A percentile compares a stretch with the other conserved stretches of the same genome.
phyloP scores from a whole-genome alignment of 2,888 invertebrate genomes.

The Chesias legatella region DNA sequence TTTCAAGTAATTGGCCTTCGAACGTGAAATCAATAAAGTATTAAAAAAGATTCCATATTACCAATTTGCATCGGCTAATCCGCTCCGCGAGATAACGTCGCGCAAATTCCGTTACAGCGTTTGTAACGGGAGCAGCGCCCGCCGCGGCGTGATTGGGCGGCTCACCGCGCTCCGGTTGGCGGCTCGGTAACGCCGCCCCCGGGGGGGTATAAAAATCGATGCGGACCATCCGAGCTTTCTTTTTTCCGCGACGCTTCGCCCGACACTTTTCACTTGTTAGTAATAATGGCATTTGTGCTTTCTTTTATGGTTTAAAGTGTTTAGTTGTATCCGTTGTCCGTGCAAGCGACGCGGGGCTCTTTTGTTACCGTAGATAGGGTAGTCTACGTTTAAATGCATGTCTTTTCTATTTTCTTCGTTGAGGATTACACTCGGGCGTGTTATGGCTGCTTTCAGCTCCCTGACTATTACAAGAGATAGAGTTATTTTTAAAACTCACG shows the following conservation, averaged over 20 bases:
- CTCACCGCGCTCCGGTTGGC: constrained; percentile 73
- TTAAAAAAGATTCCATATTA: constrained; percentile 49
- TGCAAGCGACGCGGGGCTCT: constrained; percentile 62
- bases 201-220: constrained; percentile 77
- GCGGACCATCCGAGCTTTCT: constrained; percentile 54
- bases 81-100: constrained; percentile 53
- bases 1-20: constrained; percentile 20
- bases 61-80: constrained; percentile 70
- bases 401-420: constrained; percentile 56
- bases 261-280: constrained; percentile 69
- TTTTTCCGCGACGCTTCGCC: constrained; percentile 64
- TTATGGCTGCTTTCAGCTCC: constrained; percentile 16
- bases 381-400: constrained; percentile 61
- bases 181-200: constrained; percentile 68
- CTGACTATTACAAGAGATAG: constrained; percentile 4
- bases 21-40: constrained; percentile 25
- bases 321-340: constrained; percentile 73
- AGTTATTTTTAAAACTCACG: constrained; percentile 4
- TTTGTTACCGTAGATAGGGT: constrained; percentile 64
- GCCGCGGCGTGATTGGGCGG: constrained; percentile 69
- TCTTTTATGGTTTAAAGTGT: constrained; percentile 72
- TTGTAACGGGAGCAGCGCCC: constrained; percentile 63
- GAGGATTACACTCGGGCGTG: constrained; percentile 38
- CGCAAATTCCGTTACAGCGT: constrained; percentile 77
- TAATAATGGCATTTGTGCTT: constrained; percentile 74